These are phyloP conservation scores for Cepaea hortensis DNA, from an alignment of 2,888 invertebrate species.

Conservation along the genomic window DNA sequence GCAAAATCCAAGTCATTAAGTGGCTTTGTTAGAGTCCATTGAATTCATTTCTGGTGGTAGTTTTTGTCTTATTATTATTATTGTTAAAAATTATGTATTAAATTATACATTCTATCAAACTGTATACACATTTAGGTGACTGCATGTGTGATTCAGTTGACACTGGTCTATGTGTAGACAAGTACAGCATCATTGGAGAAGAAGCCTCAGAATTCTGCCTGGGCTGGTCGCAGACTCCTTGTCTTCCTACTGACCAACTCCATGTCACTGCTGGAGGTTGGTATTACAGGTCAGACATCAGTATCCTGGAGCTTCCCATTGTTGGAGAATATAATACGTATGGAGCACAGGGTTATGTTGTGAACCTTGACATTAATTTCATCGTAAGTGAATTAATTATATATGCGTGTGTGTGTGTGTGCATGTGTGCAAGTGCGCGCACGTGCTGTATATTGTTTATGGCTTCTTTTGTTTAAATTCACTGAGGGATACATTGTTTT, in stretches of 20 bases:
- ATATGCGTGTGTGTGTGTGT: background rate
- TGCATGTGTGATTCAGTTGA: constrained; percentile 3
- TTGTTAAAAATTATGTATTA: too few species aligned
- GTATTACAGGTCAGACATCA: constrained; percentile 51
- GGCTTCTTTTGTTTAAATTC: too few species aligned
- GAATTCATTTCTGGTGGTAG: too few species aligned
- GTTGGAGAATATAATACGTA: constrained; percentile 57
- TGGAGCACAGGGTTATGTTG: constrained; percentile 61
- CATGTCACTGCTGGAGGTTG: constrained; percentile 55
- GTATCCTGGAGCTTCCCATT: constrained; percentile 56
- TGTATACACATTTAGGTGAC: background rate
- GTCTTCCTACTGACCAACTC: constrained; percentile 42
- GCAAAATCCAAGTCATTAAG: too few species aligned
- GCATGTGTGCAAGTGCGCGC: background rate
- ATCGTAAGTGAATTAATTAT: constrained; percentile 20
- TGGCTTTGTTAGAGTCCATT: too few species aligned
- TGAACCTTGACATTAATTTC: constrained; percentile 53
- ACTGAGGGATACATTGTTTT: too few species aligned
- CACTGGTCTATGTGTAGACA: constrained; percentile 22
- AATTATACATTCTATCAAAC: too few species aligned
- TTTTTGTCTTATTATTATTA: too few species aligned
- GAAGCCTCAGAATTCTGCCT: constrained; percentile 54
- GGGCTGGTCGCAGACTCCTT: constrained; percentile 52
- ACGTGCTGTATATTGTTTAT: too few species aligned
- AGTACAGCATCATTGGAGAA: constrained; percentile 52